phyloP scores from a whole-genome alignment of 2,888 invertebrate species.

The Pristionchus maxplancki region DNA sequence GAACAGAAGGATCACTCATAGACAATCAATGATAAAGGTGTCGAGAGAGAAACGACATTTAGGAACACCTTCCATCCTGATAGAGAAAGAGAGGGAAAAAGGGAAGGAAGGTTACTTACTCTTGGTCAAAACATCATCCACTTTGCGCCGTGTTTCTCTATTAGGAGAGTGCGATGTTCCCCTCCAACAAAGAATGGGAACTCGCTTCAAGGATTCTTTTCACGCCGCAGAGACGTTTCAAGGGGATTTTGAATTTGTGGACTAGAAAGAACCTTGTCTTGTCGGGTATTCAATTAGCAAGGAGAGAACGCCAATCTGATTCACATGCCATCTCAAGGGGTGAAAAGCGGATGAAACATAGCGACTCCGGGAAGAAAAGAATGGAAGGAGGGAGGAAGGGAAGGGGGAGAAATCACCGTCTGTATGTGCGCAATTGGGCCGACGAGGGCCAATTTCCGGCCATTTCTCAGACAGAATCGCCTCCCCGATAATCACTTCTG shows the following conservation, averaged over 20 bases:
- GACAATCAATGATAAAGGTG: slow-evolving; percentile 9
- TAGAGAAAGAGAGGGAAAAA: neutral
- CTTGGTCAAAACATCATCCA: neutral
- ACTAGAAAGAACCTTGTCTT: neutral
- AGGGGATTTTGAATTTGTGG: neutral
- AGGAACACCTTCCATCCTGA: neutral
- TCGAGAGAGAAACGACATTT: neutral
- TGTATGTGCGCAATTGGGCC: neutral
- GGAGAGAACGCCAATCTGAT: neutral
- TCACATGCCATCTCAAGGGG: neutral
- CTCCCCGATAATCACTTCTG: slow-evolving; percentile 22
- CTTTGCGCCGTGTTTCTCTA: neutral
- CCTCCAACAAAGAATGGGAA: neutral
- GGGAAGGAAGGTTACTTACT: neutral
- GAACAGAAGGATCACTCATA: neutral
- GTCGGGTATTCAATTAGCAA: slow-evolving; percentile 13
- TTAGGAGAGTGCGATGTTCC: neutral
- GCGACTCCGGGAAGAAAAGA: neutral
- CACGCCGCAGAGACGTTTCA: neutral
- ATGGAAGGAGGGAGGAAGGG: neutral
- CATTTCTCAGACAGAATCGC: neutral
- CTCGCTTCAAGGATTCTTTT: neutral
- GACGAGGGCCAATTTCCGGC: neutral
- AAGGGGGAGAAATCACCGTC: neutral
- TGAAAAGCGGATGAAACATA: neutral